phyloP scores from a whole-genome alignment of 2,888 invertebrate species.

The Esperia sulphurella region DNA sequence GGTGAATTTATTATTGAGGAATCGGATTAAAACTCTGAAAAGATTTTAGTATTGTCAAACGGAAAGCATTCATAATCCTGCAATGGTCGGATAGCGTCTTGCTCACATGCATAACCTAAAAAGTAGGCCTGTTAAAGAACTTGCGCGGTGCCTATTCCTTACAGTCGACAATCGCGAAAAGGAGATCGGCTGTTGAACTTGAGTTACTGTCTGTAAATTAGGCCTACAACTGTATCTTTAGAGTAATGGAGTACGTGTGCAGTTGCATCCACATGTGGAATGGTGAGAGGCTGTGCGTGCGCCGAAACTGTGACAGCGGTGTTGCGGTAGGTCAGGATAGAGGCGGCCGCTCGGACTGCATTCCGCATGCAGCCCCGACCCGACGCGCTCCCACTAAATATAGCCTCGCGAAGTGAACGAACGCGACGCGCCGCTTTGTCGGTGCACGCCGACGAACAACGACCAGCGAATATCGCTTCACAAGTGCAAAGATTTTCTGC shows the following conservation, averaged over 20 bases:
- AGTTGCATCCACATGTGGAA: neutral
- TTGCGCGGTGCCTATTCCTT: too few relatives aligned
- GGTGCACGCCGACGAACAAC: constrained; percentile 20
- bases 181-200: too few relatives aligned
- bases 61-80: too few relatives aligned
- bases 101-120: too few relatives aligned
- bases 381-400: constrained; percentile 66
- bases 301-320: constrained; percentile 63
- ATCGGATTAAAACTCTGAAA: too few relatives aligned
- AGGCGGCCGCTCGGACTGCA: constrained; percentile 49
- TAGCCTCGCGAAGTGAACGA: constrained; percentile 71
- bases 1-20: too few relatives aligned
- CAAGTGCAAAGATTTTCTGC: constrained; percentile 4
- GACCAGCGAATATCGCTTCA: constrained; percentile 3
- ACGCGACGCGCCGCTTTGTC: constrained; percentile 39
- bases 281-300: constrained; percentile 47
- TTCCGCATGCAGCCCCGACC: constrained; percentile 48
- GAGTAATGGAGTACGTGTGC: neutral
- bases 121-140: too few relatives aligned
- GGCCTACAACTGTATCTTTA: neutral
- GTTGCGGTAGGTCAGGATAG: constrained; percentile 65
- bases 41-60: too few relatives aligned
- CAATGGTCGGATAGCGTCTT: too few relatives aligned
- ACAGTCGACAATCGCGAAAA: too few relatives aligned
- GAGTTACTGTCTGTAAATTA: too few relatives aligned